Evolutionary conservation across 2,797 vertebrate species (phyloP).

Genomic region (Champsocephalus esox): DNA sequence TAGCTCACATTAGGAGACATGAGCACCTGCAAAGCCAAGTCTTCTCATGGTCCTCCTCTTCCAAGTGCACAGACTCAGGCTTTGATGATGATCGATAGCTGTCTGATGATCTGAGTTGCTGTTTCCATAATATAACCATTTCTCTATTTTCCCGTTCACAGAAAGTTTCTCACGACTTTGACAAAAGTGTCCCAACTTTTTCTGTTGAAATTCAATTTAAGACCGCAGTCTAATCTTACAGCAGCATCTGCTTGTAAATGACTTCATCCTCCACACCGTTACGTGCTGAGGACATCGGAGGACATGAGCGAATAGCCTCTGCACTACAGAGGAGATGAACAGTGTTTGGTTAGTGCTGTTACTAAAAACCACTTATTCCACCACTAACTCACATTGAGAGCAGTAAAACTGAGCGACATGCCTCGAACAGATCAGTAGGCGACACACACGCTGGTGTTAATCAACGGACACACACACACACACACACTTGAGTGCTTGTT

Average conservation of each 20-base stretch:
- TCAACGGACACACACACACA: slow-evolving; percentile 38
- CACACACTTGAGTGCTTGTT: slow-evolving; percentile 30
- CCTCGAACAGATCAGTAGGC: slow-evolving; percentile 31
- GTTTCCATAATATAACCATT: background rate
- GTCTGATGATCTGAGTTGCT: background rate
- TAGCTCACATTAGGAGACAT: background rate
- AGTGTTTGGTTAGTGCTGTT: no score
- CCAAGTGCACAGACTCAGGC: no score
- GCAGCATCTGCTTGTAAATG: slow-evolving; percentile 30
- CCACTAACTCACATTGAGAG: no score
- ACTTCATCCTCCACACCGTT: slow-evolving; percentile 16
- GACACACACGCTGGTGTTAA: slow-evolving; percentile 23
- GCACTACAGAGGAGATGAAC: background rate
- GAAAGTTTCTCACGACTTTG: background rate
- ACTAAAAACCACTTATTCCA: no score
- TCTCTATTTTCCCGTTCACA: no score
- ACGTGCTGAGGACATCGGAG: slow-evolving; percentile 2
- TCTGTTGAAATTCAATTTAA: background rate
- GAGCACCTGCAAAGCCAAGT: background rate
- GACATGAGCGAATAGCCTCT: background rate
- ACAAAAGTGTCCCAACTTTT: background rate
- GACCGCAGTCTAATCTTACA: background rate
- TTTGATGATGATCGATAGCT: no score
- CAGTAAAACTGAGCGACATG: no score
- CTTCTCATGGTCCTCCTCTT: no score